These are phyloP conservation scores for Poeciliopsis turneri DNA, from an alignment of 2,797 vertebrate species.

Conservation along the genomic window DNA sequence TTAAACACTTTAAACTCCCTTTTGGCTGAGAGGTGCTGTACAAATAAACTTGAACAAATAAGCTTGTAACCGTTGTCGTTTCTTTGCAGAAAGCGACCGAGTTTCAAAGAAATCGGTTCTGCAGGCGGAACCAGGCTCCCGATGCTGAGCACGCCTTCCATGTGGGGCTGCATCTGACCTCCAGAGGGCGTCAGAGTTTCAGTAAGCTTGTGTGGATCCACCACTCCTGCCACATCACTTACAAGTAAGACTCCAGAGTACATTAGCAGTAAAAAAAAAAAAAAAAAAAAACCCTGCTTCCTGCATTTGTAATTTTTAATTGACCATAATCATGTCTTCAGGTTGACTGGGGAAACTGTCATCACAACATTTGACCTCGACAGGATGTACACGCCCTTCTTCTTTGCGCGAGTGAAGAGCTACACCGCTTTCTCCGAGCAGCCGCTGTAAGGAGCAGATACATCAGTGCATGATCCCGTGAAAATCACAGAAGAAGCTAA, in stretches of 20 bases:
- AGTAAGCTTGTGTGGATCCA: conserved; percentile 97
- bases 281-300: no score
- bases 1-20: no score
- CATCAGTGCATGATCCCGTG: conserved; percentile 29
- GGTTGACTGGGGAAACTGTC: conserved; percentile 92
- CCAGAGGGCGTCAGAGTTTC: conserved; percentile 91
- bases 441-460: conserved; percentile 84
- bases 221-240: conserved; percentile 96
- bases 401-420: conserved; percentile 96
- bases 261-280: background rate
- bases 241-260: conserved; percentile 80
- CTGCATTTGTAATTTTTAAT: background rate
- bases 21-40: no score
- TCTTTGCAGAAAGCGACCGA: conserved; percentile 86
- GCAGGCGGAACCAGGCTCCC: conserved; percentile 85
- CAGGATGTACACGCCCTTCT: conserved; percentile 95
- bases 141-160: conserved; percentile 95
- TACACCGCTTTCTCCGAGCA: conserved; percentile 94
- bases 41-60: background rate
- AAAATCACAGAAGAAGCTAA: conserved; percentile 38
- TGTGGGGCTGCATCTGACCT: conserved; percentile 91
- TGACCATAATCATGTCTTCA: conserved; percentile 52
- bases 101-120: conserved; percentile 83
- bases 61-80: conserved; percentile 12
- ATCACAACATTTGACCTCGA: conserved; percentile 94